Base-by-base conservation (phyloP, 2,113 vertebrate species). In the Pollachius pollachius region DNA sequence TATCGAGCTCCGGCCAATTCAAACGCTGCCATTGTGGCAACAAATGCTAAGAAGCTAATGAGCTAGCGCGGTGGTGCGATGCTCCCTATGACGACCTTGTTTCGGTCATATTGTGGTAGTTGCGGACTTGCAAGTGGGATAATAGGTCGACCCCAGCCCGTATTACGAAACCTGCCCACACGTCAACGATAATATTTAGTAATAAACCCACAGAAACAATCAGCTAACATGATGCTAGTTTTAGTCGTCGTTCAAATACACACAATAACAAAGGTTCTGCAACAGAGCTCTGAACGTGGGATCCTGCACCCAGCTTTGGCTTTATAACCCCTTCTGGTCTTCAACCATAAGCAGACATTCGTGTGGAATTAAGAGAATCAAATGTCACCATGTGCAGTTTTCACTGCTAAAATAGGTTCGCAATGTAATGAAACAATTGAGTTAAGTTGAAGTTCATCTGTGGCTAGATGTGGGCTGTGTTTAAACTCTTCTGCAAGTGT, bases 221-320 rank as follows among this genome's bases (percentile, higher is more conserved):
- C 19, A 21, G 76, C 21, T 73, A 76, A 65, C 77, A 19, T 68
- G 25, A 17, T 69, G 67, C 34, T 69, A 69, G 56, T 30, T 69
- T 71, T 72, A 68, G 74, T 78, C 79, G 81, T 87, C 78, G 75
- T 75, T 19, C 64, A 65, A 41, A 61, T 72, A 62, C 81, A 74
- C 77, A 85, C 83, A 88, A 89, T 78, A 90, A 90, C 86, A 89
- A 89, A 89, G 86, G 79, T 73, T 78, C 62, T 68, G 65, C 30
- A 34, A 75, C 73, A 25, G 58, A 58, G 62, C 70, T 81, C 64
- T 54, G 72, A 80, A 75, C 79, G 74, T 70, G 69, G 69, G 81
- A 71, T 68, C 37, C 63, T 69, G 64, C 71, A 59, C 62, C 63
- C 27, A 72, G 41, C 68, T 81, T 61, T 6, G 30, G 30, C 30